Evolutionary conservation across 1,140 invertebrate species (phyloP).

Genomic region (Adelges cooleyi): DNA sequence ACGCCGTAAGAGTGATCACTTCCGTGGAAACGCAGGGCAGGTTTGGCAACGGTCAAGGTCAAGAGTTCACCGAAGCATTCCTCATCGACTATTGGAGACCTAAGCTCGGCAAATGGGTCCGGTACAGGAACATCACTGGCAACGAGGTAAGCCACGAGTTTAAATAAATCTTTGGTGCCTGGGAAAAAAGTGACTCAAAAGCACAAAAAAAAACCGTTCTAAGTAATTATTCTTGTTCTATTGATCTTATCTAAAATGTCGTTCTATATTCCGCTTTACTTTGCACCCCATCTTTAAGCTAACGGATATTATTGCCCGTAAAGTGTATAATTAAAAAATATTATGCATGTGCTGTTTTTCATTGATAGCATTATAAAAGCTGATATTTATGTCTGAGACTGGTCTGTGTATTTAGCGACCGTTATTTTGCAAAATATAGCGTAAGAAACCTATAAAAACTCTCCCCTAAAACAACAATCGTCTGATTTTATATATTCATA

Average conservation of each 20-base stretch:
- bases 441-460: constrained; percentile 4
- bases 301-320: too few relatives aligned
- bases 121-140: constrained; percentile 55
- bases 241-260: not conserved
- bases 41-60: constrained; percentile 72
- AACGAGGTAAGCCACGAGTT: constrained; percentile 50
- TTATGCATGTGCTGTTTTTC: too few relatives aligned
- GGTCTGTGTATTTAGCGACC: constrained; percentile 7
- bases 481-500: not conserved
- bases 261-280: too few relatives aligned
- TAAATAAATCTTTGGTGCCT: not conserved
- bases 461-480: constrained; percentile 8
- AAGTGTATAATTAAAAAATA: too few relatives aligned
- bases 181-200: not conserved
- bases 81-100: constrained; percentile 67
- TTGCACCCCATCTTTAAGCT: too few relatives aligned
- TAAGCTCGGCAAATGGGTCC: constrained; percentile 55
- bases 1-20: constrained; percentile 59
- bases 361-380: too few relatives aligned
- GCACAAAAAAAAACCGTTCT: not conserved
- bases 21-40: constrained; percentile 73
- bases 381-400: too few relatives aligned
- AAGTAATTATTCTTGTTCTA: not conserved
- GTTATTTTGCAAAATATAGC: constrained; percentile 18
- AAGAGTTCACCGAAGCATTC: constrained; percentile 67